Conservation (phyloP, 2,113 vertebrate species). For the Microtus ochrogaster region DNA sequence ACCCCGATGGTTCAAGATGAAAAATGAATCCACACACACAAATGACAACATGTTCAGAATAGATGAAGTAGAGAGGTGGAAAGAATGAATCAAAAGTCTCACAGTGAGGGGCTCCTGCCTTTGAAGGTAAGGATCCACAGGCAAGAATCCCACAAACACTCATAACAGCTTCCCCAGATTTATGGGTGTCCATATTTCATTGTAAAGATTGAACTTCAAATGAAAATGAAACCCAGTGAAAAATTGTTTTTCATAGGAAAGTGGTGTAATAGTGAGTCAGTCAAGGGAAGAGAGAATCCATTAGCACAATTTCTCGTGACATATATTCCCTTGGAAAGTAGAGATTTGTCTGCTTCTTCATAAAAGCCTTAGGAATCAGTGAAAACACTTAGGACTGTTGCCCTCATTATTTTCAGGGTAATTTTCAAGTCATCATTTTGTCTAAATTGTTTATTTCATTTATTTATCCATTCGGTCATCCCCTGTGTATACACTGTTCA, state of each 20-base stretch:
- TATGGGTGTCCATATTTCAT: neutral
- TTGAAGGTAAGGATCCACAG: neutral
- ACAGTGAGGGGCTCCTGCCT: neutral
- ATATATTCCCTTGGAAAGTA: constrained; percentile 3
- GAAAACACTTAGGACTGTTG: constrained; percentile 6
- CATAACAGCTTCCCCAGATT: neutral
- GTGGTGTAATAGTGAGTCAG: neutral
- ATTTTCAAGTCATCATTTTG: constrained; percentile 32
- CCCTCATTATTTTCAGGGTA: neutral
- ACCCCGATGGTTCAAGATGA: neutral
- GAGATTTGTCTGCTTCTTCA: neutral
- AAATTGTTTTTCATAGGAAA: neutral
- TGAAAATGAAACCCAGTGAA: neutral
- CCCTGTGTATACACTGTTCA: neutral
- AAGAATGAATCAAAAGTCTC: neutral
- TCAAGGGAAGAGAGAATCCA: neutral
- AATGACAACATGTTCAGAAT: neutral
- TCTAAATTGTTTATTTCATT: constrained; percentile 16
- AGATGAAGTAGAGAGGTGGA: neutral
- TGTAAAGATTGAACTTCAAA: neutral
- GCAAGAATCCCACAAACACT: neutral
- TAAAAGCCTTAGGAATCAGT: neutral
- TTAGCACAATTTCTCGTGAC: neutral
- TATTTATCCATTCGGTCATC: constrained; percentile 17
- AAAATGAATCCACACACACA: neutral